Conservation (phyloP, 2,113 vertebrate species). For the Chascanopsetta lugubris region DNA sequence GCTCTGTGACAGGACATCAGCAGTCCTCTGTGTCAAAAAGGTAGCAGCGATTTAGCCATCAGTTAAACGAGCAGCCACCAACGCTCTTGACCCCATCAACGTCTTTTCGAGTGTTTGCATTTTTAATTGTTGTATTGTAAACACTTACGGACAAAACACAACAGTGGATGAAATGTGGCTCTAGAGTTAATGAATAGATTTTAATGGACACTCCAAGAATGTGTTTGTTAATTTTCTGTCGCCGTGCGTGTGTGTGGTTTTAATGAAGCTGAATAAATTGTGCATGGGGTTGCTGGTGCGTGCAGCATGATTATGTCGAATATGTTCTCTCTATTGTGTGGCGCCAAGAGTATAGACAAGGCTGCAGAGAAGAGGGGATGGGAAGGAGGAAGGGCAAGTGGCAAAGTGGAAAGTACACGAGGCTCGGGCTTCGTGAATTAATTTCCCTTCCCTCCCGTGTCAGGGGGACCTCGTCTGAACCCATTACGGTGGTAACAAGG, state of each 20-base stretch:
- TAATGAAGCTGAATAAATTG: constrained; percentile 62
- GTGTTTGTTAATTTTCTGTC: constrained; percentile 59
- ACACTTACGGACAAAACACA: constrained; percentile 49
- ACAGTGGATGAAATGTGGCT: constrained; percentile 44
- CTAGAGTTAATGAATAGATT: constrained; percentile 55
- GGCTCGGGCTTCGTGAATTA: constrained; percentile 50
- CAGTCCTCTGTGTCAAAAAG: constrained; percentile 37
- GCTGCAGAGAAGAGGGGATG: constrained; percentile 11
- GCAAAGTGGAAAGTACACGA: constrained; percentile 35
- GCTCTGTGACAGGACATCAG: constrained; percentile 37
- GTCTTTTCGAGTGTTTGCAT: constrained; percentile 38
- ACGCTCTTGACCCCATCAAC: constrained; percentile 17
- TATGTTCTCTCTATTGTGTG: constrained; percentile 33
- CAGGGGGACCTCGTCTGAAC: constrained; percentile 62
- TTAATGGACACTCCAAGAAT: constrained; percentile 57
- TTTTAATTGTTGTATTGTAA: constrained; percentile 50
- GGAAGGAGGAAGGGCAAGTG: constrained; percentile 19
- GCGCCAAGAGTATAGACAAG: constrained; percentile 35
- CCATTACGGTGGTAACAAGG: constrained; percentile 71
- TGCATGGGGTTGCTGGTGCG: constrained; percentile 40
- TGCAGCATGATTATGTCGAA: constrained; percentile 40
- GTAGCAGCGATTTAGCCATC: constrained; percentile 29
- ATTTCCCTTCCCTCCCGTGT: constrained; percentile 54
- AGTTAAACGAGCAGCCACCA: constrained; percentile 43
- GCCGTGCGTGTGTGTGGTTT: not conserved